A percentile compares a stretch with the other conserved stretches of the same genome.
These are phyloP conservation scores for Meles meles DNA, from an alignment of 2,113 vertebrate genomes.

Conservation along the genomic window DNA sequence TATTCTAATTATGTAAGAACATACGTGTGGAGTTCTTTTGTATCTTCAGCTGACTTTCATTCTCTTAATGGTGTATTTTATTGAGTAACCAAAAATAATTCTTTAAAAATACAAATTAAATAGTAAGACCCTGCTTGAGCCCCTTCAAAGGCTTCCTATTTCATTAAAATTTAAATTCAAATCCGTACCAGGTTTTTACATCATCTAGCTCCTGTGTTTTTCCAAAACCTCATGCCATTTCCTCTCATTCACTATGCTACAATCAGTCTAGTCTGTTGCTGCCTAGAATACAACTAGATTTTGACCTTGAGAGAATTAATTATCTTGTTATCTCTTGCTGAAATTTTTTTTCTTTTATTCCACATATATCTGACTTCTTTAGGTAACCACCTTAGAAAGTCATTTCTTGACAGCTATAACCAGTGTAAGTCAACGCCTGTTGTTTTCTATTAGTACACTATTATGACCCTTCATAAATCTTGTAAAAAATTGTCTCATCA, in stretches of 20 bases:
- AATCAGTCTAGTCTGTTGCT: not conserved
- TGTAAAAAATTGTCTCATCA: not conserved
- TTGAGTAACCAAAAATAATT: not conserved
- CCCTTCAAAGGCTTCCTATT: not conserved
- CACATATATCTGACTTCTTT: not conserved
- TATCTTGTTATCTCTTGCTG: not conserved
- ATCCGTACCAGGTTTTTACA: not conserved
- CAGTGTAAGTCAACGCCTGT: accelerated
- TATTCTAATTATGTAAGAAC: not conserved
- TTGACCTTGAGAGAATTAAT: not conserved
- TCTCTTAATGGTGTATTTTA: not conserved
- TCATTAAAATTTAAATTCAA: not conserved
- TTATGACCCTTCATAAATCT: not conserved
- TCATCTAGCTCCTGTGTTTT: not conserved
- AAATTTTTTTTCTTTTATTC: not conserved
- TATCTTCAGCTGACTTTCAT: not conserved
- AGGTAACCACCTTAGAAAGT: not conserved
- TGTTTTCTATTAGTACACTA: not conserved
- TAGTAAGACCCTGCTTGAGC: not conserved
- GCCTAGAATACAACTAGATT: not conserved
- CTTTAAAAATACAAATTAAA: not conserved
- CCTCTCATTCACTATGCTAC: not conserved
- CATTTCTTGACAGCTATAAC: not conserved
- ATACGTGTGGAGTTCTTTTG: not conserved
- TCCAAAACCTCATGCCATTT: not conserved